Evolutionary conservation across 2,113 vertebrate species (phyloP).

Genomic region (Echinops telfairi): DNA sequence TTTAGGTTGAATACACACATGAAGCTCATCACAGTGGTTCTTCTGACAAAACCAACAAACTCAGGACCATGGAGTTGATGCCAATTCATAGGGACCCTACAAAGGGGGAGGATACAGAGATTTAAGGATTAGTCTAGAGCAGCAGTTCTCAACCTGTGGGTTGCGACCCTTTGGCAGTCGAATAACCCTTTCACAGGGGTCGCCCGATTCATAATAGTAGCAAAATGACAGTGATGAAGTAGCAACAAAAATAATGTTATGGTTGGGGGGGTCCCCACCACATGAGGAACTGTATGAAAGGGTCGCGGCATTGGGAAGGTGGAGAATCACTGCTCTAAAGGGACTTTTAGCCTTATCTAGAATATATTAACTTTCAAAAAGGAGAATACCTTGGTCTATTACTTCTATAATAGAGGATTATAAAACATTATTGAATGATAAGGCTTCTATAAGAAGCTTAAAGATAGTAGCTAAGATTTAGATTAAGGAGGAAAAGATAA

Average conservation of each 20-base stretch:
- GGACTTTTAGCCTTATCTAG: background rate
- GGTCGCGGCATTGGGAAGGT: no score
- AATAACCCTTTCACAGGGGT: no score
- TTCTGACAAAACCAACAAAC: background rate
- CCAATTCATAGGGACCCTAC: no score
- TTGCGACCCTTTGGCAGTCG: no score
- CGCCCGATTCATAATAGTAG: no score
- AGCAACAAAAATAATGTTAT: no score
- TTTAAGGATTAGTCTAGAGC: background rate
- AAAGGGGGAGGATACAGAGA: background rate
- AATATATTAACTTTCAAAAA: background rate
- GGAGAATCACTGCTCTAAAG: no score
- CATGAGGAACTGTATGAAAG: no score
- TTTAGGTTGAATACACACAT: background rate
- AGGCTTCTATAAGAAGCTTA: background rate
- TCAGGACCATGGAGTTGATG: no score
- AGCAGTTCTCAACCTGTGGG: no score
- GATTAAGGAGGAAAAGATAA: background rate
- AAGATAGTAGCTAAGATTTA: slow-evolving; percentile 22
- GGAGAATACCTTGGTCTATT: background rate
- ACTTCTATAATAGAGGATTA: background rate
- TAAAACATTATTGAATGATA: slow-evolving; percentile 24
- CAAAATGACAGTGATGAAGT: no score
- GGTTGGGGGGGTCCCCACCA: no score
- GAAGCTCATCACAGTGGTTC: background rate